phyloP scores from a whole-genome alignment of 92 coral and sea anemone species.

The Umimayanthus kanabou region DNA sequence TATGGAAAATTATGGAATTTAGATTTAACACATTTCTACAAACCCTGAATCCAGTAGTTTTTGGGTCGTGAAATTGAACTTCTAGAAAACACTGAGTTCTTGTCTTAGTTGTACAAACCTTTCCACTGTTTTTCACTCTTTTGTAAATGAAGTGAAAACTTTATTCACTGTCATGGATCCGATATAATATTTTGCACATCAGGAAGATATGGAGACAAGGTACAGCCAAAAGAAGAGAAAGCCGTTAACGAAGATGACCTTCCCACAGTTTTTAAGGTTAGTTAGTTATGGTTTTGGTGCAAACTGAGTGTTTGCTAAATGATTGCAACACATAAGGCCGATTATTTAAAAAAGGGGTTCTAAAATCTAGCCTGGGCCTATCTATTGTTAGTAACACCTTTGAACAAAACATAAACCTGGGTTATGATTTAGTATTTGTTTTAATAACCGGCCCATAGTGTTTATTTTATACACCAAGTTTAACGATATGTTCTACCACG shows the following conservation, averaged over 20 bases:
- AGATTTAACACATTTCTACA: no score
- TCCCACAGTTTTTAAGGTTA: slow-evolving; percentile 36
- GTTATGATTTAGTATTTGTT: no score
- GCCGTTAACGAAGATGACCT: neutral
- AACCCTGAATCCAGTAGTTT: no score
- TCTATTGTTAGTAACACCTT: no score
- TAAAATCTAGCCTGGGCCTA: no score
- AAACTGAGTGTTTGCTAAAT: neutral
- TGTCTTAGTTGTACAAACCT: neutral
- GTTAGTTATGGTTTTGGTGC: neutral
- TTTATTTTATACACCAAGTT: no score
- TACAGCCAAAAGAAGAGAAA: slow-evolving; percentile 25
- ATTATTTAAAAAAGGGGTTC: no score
- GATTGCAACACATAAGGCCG: neutral
- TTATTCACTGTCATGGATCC: neutral
- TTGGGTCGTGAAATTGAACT: neutral
- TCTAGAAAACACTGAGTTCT: no score
- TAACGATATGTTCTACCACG: neutral
- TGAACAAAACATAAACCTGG: no score
- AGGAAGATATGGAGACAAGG: neutral
- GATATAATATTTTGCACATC: neutral
- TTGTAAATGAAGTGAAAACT: no score
- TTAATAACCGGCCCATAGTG: no score
- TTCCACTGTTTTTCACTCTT: neutral
- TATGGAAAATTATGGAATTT: no score